A percentile compares a stretch with the other conserved stretches of the same genome.
phyloP scores from a whole-genome alignment of 2,888 invertebrate genomes.

The Oxyteleia sp. region DNA sequence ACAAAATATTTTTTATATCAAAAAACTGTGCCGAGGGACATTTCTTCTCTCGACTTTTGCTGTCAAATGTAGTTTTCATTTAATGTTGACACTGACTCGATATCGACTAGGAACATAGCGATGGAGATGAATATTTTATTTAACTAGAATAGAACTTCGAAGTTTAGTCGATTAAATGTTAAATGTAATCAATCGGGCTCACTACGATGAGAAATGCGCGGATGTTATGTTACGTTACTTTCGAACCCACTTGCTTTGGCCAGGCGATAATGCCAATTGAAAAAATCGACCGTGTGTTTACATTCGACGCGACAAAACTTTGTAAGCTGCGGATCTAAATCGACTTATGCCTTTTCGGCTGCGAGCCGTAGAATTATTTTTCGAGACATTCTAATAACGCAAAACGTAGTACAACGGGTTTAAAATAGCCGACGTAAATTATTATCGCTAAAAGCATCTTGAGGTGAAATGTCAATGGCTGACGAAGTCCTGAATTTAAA shows the following conservation, averaged over 20 bases:
- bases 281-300: conserved; percentile 46
- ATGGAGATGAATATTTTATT: conserved; percentile 22
- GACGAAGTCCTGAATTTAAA: no score
- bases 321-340: conserved; percentile 36
- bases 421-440: no score
- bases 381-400: conserved; percentile 38
- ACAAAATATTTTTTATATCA: no score
- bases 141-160: not conserved
- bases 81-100: conserved; percentile 20
- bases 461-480: no score
- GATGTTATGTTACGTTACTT: conserved; percentile 13
- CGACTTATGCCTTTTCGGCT: conserved; percentile 53
- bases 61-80: not conserved
- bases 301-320: conserved; percentile 27
- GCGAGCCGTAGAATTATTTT: conserved; percentile 49
- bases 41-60: no score
- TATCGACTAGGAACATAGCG: conserved; percentile 14
- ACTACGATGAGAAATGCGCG: conserved; percentile 16
- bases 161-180: conserved; percentile 45
- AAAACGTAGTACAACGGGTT: conserved; percentile 34
- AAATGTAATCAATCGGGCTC: conserved; percentile 33
- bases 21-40: no score
- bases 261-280: conserved; percentile 40
- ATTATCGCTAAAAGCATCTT: no score
- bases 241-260: conserved; percentile 5